Base-by-base conservation (phyloP, 2,888 invertebrate species). In the Macaria liturata region DNA sequence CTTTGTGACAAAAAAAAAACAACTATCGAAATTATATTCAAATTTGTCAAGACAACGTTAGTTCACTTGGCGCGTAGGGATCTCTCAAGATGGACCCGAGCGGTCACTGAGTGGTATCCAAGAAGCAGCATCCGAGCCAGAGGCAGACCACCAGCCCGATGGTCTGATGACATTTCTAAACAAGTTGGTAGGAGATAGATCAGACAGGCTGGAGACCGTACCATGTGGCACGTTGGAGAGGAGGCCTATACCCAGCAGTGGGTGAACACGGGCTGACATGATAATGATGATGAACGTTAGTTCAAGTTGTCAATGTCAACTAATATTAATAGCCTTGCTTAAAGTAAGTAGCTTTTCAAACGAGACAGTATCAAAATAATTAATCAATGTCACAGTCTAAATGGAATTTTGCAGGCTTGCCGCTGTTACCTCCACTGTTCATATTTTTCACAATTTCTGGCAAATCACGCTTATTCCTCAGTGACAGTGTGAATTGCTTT, bases 341-440 rank as follows among this genome's bases (percentile, higher is more conserved):
- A 32, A 31, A 30, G 9, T 30, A 51, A 45, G 51, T 37, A 7
- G 51, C n/a, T 51, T 51, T 45, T n/a, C 45, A 45, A 4, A 30
- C 30, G 4, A 20, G 45, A 45, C 45, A 45, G 30, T 30, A n/a
- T 45, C 7, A 32, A 71, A 59, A 70, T 78, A 80, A 80, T 80
- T 80, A 80, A 80, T 80, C 80, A 80, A 74, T 69, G 80, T 78
- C 79, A 48, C 56, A 65, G 63, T 69, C 67, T 75, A 78, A 75
- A 80, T 78, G 75, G 75, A 70, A 75, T 74, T 74, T 72, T 66
- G 70, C 67, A 67, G 76, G 72, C 76, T 72, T 66, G 72, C 55
- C 65, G 39, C 50, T 30, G 46, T 66, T 66, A 68, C 68, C 64
- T 65, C 66, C 60, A 72, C 70, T 74, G 75, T 70, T 71, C 65